Percentiles rank a stretch among this genome's conserved stretches.
Conservation (phyloP, 2,888 invertebrate species). For the Ernsta delagoae region DNA sequence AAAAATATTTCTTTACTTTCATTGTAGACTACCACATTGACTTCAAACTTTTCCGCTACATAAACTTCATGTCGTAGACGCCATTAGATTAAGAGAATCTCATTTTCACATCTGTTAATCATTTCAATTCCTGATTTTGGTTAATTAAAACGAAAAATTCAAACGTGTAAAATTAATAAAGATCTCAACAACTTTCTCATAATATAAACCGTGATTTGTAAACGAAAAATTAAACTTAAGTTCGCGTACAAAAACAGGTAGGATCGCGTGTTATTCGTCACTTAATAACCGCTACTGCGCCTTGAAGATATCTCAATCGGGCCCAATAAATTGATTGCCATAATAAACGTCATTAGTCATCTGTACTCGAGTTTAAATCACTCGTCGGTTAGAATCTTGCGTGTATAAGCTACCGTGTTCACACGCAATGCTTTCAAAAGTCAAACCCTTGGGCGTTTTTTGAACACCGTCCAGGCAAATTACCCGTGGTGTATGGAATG, state of each 20-base stretch:
- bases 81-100: too few relatives aligned
- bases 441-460: constrained; percentile 47
- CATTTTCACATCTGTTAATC: too few relatives aligned
- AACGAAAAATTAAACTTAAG: constrained; percentile 56
- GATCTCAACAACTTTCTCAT: too few relatives aligned
- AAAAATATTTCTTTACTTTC: too few relatives aligned
- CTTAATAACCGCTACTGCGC: constrained; percentile 70
- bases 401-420: constrained; percentile 71
- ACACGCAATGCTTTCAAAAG: constrained; percentile 61
- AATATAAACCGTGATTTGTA: constrained; percentile 46
- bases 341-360: constrained; percentile 82
- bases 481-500: constrained; percentile 46
- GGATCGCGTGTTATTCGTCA: constrained; percentile 66
- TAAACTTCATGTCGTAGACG: too few relatives aligned
- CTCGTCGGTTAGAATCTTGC: constrained; percentile 59
- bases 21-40: too few relatives aligned
- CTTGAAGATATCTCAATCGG: constrained; percentile 75
- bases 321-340: constrained; percentile 76
- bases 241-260: constrained; percentile 45
- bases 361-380: constrained; percentile 72
- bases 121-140: too few relatives aligned
- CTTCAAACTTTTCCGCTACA: too few relatives aligned
- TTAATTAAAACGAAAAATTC: too few relatives aligned
- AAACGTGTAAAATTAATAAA: too few relatives aligned
- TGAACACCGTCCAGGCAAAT: constrained; percentile 45